phyloP scores from a whole-genome alignment of 2,888 invertebrate species.

The Sinotaia quadrata region DNA sequence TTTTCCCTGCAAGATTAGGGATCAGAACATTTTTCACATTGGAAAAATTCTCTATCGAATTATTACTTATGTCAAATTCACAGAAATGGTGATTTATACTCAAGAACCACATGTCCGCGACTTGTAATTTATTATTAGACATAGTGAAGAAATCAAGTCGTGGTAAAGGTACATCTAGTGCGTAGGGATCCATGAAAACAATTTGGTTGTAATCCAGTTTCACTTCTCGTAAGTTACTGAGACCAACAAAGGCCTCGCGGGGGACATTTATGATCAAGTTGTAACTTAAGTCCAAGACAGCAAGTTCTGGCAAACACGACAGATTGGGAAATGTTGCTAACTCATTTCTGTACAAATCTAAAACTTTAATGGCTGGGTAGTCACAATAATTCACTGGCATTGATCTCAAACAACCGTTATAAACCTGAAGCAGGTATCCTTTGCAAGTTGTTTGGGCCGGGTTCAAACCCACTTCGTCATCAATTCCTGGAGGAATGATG shows the following conservation, averaged over 20 bases:
- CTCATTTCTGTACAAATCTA: not conserved
- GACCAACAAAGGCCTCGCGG: not conserved
- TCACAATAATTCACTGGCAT: not conserved
- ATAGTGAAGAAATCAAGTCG: not conserved
- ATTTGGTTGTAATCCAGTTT: not conserved
- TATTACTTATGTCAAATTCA: not conserved
- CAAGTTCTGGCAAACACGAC: not conserved
- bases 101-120: not conserved
- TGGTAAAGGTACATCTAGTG: not conserved
- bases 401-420: not conserved
- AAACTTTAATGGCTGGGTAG: not conserved
- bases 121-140: not conserved
- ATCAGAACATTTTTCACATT: not conserved
- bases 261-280: not conserved
- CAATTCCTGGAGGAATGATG: not conserved
- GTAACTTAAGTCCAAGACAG: not conserved
- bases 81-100: not conserved
- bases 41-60: not conserved
- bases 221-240: not conserved
- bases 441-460: not conserved
- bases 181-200: not conserved
- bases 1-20: not conserved
- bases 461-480: not conserved
- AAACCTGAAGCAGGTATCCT: not conserved
- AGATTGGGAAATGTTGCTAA: not conserved